Conservation (phyloP, 2,113 vertebrate species). For the Chionis minor region DNA sequence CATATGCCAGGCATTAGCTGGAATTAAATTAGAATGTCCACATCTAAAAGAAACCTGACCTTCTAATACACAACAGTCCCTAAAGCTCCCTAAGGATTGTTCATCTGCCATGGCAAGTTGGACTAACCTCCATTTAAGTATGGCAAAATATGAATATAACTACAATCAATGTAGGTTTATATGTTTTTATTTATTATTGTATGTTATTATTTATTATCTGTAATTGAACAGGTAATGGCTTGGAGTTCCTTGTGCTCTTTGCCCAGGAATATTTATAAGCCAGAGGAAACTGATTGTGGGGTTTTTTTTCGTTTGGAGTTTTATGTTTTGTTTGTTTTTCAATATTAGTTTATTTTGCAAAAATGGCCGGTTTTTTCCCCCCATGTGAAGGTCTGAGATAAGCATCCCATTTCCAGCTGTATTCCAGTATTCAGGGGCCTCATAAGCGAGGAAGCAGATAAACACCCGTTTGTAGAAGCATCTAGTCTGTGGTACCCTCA, state of each 20-base stretch:
- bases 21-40: conserved; percentile 47
- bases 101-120: background rate
- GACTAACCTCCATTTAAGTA: background rate
- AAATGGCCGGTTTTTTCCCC: background rate
- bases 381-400: background rate
- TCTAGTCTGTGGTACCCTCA: no score
- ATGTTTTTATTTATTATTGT: background rate
- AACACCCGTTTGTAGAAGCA: rapidly evolving
- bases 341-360: background rate
- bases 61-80: background rate
- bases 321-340: background rate
- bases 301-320: no score
- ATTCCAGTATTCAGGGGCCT: background rate
- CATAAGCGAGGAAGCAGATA: background rate
- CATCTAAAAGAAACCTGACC: conserved; percentile 7
- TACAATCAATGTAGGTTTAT: background rate
- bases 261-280: background rate
- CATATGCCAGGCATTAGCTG: background rate
- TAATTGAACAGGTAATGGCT: background rate
- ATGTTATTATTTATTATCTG: background rate
- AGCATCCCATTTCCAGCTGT: background rate
- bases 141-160: background rate
- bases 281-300: background rate
- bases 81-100: background rate
- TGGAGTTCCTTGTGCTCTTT: background rate